Conservation (phyloP, 2,888 invertebrate genomes). For the Limnephilus rhombicus region DNA sequence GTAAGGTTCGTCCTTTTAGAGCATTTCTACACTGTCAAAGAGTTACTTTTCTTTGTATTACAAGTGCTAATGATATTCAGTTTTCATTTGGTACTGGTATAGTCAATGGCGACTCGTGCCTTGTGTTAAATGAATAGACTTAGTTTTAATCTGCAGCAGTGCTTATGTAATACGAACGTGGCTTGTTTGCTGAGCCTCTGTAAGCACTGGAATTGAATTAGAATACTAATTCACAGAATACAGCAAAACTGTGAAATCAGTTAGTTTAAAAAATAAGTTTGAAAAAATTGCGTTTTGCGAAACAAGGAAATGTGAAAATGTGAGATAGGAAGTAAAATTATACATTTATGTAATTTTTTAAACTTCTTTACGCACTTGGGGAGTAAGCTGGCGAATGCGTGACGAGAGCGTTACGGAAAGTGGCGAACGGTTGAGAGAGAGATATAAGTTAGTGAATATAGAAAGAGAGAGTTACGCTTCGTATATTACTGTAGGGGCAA, state of each 20-base stretch:
- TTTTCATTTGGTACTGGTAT: background rate
- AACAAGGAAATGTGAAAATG: background rate
- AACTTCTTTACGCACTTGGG: too few species aligned
- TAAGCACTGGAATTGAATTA: background rate
- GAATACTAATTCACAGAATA: background rate
- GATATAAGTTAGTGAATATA: too few species aligned
- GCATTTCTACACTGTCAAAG: background rate
- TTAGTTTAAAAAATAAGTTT: background rate
- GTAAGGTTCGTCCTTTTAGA: background rate
- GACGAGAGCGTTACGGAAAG: too few species aligned
- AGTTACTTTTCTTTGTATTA: background rate
- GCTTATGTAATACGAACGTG: background rate
- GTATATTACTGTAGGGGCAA: too few species aligned
- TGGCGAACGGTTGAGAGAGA: too few species aligned
- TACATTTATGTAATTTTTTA: background rate
- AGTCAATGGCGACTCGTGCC: conserved; percentile 1
- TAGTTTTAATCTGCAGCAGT: background rate
- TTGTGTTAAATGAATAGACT: background rate
- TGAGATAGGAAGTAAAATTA: background rate
- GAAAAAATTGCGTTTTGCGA: background rate
- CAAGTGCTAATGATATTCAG: background rate
- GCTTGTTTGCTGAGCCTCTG: background rate
- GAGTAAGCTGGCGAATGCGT: too few species aligned
- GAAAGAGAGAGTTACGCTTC: too few species aligned
- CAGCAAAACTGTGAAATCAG: background rate